Base-by-base conservation (phyloP, 2,888 invertebrate species). In the Polydesmus complanatus region DNA sequence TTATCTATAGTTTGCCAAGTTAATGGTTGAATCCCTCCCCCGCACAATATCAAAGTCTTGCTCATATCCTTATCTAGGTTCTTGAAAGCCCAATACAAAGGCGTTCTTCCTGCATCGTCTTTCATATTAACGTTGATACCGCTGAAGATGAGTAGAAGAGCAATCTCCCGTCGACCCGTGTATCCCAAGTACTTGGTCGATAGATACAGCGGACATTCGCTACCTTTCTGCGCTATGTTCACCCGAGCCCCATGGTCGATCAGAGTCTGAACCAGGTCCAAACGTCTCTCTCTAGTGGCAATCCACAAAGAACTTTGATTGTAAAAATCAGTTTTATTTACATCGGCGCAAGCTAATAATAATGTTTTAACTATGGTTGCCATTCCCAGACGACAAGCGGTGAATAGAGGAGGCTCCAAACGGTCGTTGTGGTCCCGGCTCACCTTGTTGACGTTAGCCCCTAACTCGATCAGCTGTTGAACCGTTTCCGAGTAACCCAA, bases 341-440 rank as follows among this genome's bases (percentile, higher is more conserved):
- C 69, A 67, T 74, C 71, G 25, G 72, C 72, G 51, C 71, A 69
- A 63, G 66, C 65, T 59, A 68, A 66, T 3, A 73, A 63, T 21
- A 74, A 66, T 19, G 68, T 65, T 21, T 68, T 64, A 23, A 72
- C 72, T n/a, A 71, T 71, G 61, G 68, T 69, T 55, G 66, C 63
- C 62, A 71, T 70, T 64, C 71, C 72, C 63, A 73, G 68, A 27
- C 74, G 69, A 61, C 73, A 73, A 8, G 74, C 73, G 47, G 72
- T 71, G 52, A 73, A 71, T 11, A 74, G 65, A 1, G 73, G 73
- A 11, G 74, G 71, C 62, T 74, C 74, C 27, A 71, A 64, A 5
- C 73, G 65, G 57, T 70, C 70, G 3, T 70, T 66, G 59, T 69
- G 69, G 64, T 74, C 73, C 58, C 69, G 68, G 61, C 72, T 73